These are phyloP conservation scores for Eurosta solidaginis DNA, from an alignment of 1,140 invertebrate genomes.

Conservation along the genomic window DNA sequence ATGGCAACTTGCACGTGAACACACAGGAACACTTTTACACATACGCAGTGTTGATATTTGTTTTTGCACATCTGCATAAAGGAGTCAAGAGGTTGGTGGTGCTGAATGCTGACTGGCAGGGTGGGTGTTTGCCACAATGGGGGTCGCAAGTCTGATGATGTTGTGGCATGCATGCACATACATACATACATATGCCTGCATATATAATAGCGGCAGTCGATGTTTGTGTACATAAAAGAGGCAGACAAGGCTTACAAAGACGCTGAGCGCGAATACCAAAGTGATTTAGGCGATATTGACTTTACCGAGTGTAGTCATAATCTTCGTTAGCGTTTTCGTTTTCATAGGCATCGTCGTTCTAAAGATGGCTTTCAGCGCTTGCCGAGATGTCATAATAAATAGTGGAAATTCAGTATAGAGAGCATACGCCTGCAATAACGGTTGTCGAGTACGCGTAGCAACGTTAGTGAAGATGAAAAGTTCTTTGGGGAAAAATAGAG, in stretches of 20 bases:
- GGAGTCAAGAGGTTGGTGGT: not conserved
- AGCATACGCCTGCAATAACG: slow-evolving; percentile 12
- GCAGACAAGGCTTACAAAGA: not conserved
- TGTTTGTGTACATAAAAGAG: not conserved
- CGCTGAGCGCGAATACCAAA: not conserved
- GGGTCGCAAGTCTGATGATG: not conserved
- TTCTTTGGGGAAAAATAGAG: no score
- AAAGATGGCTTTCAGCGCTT: not conserved
- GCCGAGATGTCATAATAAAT: slow-evolving; percentile 34
- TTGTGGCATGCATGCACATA: no score
- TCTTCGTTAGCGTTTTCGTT: not conserved
- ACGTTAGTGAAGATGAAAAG: not conserved
- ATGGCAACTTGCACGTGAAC: not conserved
- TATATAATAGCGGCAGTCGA: not conserved
- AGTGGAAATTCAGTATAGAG: slow-evolving; percentile 33
- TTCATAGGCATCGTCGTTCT: not conserved
- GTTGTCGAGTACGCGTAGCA: not conserved
- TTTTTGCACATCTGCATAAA: slow-evolving; percentile 9
- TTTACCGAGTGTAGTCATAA: no score
- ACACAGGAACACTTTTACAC: not conserved
- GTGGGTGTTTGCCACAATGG: not conserved
- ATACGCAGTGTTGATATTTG: not conserved
- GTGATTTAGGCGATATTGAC: no score
- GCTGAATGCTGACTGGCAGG: not conserved
- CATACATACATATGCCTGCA: not conserved